Evolutionary conservation across 2,888 invertebrate species (phyloP).

Genomic region (Rugalucina vietnamica): DNA sequence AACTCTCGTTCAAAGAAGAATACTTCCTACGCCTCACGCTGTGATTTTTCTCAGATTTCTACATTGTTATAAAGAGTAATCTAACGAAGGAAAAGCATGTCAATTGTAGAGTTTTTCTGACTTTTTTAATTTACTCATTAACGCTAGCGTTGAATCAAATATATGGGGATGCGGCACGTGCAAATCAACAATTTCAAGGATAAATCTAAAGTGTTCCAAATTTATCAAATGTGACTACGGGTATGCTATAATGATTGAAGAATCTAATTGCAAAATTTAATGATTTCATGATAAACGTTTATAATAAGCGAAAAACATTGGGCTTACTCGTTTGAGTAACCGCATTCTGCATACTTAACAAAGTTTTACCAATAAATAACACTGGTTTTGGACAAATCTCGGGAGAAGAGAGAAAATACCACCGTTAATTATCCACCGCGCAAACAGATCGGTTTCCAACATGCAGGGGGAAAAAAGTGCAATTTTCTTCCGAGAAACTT

Average conservation of each 20-base stretch:
- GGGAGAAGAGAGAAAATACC: neutral
- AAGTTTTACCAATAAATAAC: neutral
- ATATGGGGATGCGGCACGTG: neutral
- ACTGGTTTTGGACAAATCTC: conserved; percentile 1
- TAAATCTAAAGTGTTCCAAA: too few relatives aligned
- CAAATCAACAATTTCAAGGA: neutral
- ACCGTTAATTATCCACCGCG: neutral
- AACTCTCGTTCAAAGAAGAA: neutral
- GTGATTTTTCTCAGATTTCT: conserved; percentile 5
- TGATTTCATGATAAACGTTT: neutral
- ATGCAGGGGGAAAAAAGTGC: neutral
- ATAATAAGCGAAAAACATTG: neutral
- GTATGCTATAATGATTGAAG: neutral
- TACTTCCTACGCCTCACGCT: too few relatives aligned
- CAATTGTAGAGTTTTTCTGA: neutral
- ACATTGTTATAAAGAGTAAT: neutral
- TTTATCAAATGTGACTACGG: neutral
- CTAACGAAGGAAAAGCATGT: conserved; percentile 4
- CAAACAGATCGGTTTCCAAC: conserved; percentile 11
- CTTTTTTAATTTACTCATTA: conserved; percentile 13
- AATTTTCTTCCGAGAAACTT: neutral
- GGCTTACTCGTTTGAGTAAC: neutral
- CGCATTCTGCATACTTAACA: neutral
- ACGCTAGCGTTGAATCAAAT: neutral
- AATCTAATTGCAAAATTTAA: neutral